These are phyloP conservation scores for Philonicus albiceps DNA, from an alignment of 2,888 invertebrate species.

Conservation along the genomic window DNA sequence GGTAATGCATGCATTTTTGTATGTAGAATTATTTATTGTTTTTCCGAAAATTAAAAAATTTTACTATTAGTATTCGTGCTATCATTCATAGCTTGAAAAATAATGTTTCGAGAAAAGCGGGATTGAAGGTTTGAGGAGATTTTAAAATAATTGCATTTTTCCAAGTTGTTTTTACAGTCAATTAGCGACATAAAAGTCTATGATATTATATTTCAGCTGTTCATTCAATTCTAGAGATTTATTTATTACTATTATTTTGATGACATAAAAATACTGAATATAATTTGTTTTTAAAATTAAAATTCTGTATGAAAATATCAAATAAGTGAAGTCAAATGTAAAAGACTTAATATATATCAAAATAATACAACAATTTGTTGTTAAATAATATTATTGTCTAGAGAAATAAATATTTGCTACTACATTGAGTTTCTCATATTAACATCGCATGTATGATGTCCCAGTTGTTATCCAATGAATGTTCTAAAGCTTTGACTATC, in stretches of 20 bases:
- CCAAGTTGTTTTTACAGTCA: no score
- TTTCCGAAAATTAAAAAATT: no score
- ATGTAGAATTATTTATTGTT: no score
- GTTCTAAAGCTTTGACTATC: neutral
- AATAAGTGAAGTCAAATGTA: neutral
- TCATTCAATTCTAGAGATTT: neutral
- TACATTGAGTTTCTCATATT: neutral
- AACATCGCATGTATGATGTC: neutral
- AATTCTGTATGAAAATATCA: neutral
- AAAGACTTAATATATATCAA: neutral
- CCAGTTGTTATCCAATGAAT: neutral
- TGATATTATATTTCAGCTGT: no score
- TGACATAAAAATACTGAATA: neutral
- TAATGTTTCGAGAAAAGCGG: no score
- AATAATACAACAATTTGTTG: neutral
- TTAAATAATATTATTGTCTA: neutral
- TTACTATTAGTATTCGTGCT: no score
- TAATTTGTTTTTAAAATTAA: neutral
- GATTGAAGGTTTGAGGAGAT: no score
- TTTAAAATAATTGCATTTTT: no score
- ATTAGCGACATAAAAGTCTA: no score
- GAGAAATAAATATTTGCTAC: neutral
- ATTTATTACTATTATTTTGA: neutral
- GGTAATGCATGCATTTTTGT: no score
- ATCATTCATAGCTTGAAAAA: no score